Evolutionary conservation across 2,797 vertebrate genomes (phyloP).

Genomic region (Glossophaga mutica): DNA sequence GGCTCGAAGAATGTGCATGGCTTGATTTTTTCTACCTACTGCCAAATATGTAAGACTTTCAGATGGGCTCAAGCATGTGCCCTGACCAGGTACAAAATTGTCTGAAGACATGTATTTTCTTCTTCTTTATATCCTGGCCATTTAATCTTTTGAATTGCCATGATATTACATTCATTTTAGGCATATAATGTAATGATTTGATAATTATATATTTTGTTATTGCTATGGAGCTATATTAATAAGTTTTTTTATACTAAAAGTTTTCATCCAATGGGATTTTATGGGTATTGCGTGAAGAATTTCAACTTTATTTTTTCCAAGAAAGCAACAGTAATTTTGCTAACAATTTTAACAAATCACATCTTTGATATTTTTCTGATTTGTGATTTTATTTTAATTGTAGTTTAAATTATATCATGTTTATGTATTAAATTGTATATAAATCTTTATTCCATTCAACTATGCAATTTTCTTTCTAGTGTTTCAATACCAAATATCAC

Average conservation of each 20-base stretch:
- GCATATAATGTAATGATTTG: neutral
- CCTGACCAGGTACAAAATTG: neutral
- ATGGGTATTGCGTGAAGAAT: neutral
- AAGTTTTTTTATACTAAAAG: neutral
- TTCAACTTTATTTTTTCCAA: neutral
- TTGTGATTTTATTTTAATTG: neutral
- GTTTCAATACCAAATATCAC: neutral
- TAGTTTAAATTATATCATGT: neutral
- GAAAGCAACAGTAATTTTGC: neutral
- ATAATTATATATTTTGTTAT: neutral
- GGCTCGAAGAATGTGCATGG: neutral
- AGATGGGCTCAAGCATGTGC: neutral
- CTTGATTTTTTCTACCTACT: neutral
- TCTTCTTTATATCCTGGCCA: neutral
- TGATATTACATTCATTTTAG: neutral
- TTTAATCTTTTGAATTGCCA: neutral
- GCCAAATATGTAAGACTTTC: neutral
- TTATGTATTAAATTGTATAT: neutral
- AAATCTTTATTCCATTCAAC: neutral
- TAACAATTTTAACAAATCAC: neutral
- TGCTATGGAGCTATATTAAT: neutral
- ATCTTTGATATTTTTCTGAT: neutral
- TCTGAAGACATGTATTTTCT: neutral
- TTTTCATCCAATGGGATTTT: neutral
- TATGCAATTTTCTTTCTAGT: neutral